Conservation (phyloP, 2,797 vertebrate species). For the Centroberyx gerrardi region DNA sequence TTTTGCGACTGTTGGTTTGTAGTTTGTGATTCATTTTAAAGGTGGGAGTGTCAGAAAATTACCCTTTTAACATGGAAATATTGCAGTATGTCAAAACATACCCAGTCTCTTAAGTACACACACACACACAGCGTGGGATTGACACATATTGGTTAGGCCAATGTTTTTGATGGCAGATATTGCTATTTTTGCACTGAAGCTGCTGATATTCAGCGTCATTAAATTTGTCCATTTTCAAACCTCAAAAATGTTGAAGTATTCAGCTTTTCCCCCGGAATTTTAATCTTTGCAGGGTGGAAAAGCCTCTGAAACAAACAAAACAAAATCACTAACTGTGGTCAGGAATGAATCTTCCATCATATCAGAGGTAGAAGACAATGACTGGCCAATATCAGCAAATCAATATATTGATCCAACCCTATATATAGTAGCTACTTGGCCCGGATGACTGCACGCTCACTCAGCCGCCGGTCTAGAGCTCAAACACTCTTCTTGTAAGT, state of each 20-base stretch:
- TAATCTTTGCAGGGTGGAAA: too few species aligned
- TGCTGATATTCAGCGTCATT: too few species aligned
- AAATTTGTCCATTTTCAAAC: background rate
- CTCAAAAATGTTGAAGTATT: too few species aligned
- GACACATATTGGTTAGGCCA: background rate
- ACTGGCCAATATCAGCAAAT: too few species aligned
- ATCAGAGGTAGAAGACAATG: too few species aligned
- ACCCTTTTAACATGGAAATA: background rate
- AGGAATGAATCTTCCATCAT: too few species aligned
- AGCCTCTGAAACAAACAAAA: too few species aligned
- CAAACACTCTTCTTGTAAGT: conserved; percentile 3
- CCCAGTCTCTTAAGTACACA: background rate
- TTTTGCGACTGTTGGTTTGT: background rate
- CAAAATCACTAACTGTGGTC: too few species aligned
- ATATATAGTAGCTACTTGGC: conserved; percentile 7
- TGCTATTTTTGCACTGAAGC: too few species aligned
- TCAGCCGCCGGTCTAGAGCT: conserved; percentile 9
- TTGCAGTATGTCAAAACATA: background rate
- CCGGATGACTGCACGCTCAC: conserved; percentile 2
- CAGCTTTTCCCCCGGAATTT: too few species aligned
- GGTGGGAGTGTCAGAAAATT: background rate
- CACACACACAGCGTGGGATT: background rate
- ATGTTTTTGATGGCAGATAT: too few species aligned
- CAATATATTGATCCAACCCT: background rate
- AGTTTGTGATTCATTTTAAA: background rate